Evolutionary conservation across 2,113 vertebrate species (phyloP), one percentile per base, ranked within the genome.

Genomic region (Onychostruthus taczanowskii): DNA sequence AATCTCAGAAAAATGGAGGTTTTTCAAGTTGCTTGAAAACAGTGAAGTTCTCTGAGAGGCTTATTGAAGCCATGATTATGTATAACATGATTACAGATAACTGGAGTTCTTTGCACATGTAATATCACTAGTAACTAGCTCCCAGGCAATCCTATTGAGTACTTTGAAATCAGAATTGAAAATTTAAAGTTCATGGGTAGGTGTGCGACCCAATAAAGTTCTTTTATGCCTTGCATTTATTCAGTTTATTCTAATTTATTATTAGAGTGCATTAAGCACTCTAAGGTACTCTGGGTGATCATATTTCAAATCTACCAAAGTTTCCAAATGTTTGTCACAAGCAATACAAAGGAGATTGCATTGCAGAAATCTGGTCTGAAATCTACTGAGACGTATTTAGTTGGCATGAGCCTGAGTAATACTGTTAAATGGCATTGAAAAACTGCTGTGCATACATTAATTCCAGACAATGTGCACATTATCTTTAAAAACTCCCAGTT

Each of bases 381-480:
- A 78, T 92, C 66, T 90, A 66, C 67, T 43, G 50, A 83, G 88
- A 80, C 0, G 3, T 50, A 47, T 90, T 76, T 73, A 69, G 24
- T 43, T 83, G 61, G 11, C 61, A 81, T n/a, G 26, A 94, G 28
- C 47, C 62, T 4, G 10, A 88, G 16, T 88, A 92, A 88, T 93
- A 20, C 14, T 70, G 50, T 93, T 90, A 92, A 91, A 72, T 4
- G 4, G 28, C 37, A 16, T 6, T 92, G 92, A 89, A 84, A 92
- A 86, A 75, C 21, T 84, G 41, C 68, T 56, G 26, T 81, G 49
- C 41, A n/a, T 84, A 58, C 55, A 70, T 93, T 90, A 84, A 81
- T 93, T 94, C 84, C 83, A 92, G 85, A 81, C 90, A 91, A 88
- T 80, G 80, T 31, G 27, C 68, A 59, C 72, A 77, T 94, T 90